Percentiles rank a stretch among this genome's conserved stretches.
Evolutionary conservation across 2,888 invertebrate species (phyloP).

Genomic region (Acronicta leporina): DNA sequence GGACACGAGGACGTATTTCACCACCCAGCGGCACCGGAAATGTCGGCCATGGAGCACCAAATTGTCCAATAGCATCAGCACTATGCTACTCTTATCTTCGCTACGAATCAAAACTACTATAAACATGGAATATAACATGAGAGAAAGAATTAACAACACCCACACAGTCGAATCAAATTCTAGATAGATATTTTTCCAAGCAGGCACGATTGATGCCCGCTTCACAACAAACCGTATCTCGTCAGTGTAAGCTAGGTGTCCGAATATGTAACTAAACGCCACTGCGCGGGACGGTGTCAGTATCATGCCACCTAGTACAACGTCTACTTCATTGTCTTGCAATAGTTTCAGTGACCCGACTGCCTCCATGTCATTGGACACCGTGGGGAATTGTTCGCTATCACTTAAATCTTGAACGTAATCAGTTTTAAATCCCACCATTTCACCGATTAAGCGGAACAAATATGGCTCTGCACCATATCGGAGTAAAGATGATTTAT

Average conservation of each 20-base stretch:
- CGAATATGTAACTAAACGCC: slow-evolving; percentile 36
- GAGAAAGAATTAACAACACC: slow-evolving; percentile 37
- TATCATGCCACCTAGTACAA: slow-evolving; percentile 40
- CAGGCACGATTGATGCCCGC: slow-evolving; percentile 14
- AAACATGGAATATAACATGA: slow-evolving; percentile 35
- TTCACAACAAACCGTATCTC: slow-evolving; percentile 44
- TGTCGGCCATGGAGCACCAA: slow-evolving; percentile 34
- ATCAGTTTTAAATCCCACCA: slow-evolving; percentile 66
- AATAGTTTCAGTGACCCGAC: slow-evolving; percentile 55
- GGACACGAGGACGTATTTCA: slow-evolving; percentile 55
- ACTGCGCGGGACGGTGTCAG: slow-evolving; percentile 35
- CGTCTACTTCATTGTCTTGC: slow-evolving; percentile 42
- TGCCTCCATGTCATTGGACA: slow-evolving; percentile 60
- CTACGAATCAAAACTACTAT: slow-evolving; percentile 25
- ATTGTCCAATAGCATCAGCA: slow-evolving; percentile 29
- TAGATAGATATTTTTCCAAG: slow-evolving; percentile 54
- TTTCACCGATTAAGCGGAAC: slow-evolving; percentile 62
- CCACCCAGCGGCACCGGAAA: slow-evolving; percentile 23
- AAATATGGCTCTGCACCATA: slow-evolving; percentile 62
- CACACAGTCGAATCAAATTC: slow-evolving; percentile 49
- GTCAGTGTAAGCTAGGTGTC: slow-evolving; percentile 37
- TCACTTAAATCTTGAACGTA: slow-evolving; percentile 54
- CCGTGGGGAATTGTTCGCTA: slow-evolving; percentile 56
- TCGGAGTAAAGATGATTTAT: slow-evolving; percentile 13
- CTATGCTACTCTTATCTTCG: slow-evolving; percentile 33